phyloP scores from a whole-genome alignment of 53 echinoderm and acorn worm genomes.

The Zoroaster sp. region DNA sequence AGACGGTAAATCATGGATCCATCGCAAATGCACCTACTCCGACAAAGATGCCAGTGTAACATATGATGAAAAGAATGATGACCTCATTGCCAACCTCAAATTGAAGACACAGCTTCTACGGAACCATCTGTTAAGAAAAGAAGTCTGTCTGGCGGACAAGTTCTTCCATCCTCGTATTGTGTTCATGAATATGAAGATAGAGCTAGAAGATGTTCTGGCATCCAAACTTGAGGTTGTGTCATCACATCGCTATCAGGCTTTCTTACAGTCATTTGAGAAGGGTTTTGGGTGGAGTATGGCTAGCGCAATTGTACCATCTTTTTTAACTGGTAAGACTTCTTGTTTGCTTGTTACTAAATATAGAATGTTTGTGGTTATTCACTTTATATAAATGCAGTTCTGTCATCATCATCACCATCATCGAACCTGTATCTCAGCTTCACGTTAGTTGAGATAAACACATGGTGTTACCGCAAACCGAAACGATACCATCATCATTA shows the following conservation, averaged over 20 bases:
- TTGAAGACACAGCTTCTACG: conserved; percentile 84
- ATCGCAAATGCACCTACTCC: conserved; percentile 57
- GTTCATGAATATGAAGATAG: conserved; percentile 71
- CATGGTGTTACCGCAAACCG: too few species aligned
- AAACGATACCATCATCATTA: too few species aligned
- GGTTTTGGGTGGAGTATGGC: conserved; percentile 73
- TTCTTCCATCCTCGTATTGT: conserved; percentile 85
- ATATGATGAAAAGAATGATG: conserved; percentile 73
- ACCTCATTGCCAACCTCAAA: conserved; percentile 66
- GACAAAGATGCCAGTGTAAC: conserved; percentile 66
- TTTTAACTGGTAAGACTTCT: conserved; percentile 89
- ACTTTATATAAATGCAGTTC: too few species aligned
- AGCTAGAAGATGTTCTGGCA: conserved; percentile 60
- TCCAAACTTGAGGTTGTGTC: conserved; percentile 73
- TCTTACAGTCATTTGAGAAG: conserved; percentile 75
- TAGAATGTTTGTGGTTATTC: too few species aligned
- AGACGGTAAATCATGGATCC: conserved; percentile 87
- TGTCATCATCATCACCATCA: too few species aligned
- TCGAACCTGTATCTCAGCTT: too few species aligned
- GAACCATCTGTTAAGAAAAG: conserved; percentile 79
- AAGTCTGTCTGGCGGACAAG: conserved; percentile 77
- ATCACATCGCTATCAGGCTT: conserved; percentile 55
- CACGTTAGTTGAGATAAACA: too few species aligned
- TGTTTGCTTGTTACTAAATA: too few species aligned
- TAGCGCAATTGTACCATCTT: conserved; percentile 81